Conservation (phyloP, 2,113 vertebrate species). For the Polypterus senegalus region DNA sequence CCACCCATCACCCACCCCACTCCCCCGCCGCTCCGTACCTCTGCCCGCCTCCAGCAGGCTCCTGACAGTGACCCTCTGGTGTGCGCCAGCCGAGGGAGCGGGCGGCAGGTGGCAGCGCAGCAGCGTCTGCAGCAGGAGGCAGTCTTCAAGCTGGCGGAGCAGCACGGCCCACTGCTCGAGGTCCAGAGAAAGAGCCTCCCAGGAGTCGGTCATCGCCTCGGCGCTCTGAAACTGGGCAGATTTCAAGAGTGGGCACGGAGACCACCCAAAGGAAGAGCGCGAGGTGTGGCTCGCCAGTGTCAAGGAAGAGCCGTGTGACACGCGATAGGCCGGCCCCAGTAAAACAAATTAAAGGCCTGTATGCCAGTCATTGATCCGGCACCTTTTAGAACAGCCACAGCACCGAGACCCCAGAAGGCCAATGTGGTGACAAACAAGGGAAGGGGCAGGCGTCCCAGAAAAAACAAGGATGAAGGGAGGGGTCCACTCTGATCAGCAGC, state of each 20-base stretch:
- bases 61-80: constrained; percentile 68
- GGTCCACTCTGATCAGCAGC: too few relatives aligned
- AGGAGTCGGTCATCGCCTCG: constrained; percentile 56
- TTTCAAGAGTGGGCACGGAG: not conserved
- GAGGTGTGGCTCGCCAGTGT: not conserved
- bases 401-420: too few relatives aligned
- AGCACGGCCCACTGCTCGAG: constrained; percentile 87
- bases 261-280: not conserved
- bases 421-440: too few relatives aligned
- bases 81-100: constrained; percentile 46
- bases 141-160: constrained; percentile 81
- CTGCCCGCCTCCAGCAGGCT: constrained; percentile 76
- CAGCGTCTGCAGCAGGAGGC: constrained; percentile 79
- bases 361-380: too few relatives aligned
- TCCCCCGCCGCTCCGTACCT: constrained; percentile 45
- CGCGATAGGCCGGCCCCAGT: not conserved
- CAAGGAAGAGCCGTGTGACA: not conserved
- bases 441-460: too few relatives aligned
- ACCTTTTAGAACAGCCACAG: too few relatives aligned
- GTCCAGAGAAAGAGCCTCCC: constrained; percentile 91
- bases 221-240: constrained; percentile 45
- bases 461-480: too few relatives aligned
- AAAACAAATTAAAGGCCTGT: too few relatives aligned
- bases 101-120: constrained; percentile 46
- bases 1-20: too few relatives aligned